Percentiles rank a stretch among this genome's conserved stretches.
Evolutionary conservation across 2,888 invertebrate species (phyloP).

Genomic region (Asteroscopus sphinx): DNA sequence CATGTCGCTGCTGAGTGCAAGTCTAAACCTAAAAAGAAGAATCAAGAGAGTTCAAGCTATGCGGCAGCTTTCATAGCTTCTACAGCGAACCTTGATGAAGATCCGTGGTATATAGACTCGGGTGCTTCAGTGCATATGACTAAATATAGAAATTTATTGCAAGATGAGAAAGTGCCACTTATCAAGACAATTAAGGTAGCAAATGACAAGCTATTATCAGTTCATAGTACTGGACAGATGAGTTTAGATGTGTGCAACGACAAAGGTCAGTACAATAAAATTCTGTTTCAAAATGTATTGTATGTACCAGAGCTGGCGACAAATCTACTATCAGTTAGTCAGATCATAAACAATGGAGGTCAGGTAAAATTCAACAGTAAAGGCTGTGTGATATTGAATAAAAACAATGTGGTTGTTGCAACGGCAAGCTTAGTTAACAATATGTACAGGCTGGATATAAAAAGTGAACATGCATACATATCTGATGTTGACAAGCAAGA

Average conservation of each 20-base stretch:
- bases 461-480: conserved; percentile 14
- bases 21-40: neutral
- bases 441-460: conserved; percentile 33
- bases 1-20: conserved; percentile 7
- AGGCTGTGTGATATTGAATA: conserved; percentile 11
- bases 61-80: conserved; percentile 6
- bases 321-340: neutral
- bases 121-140: conserved; percentile 1
- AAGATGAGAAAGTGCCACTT: conserved; percentile 4
- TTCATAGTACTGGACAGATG: neutral
- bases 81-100: too few species aligned
- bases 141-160: neutral
- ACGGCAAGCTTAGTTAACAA: conserved; percentile 35
- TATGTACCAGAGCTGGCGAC: neutral
- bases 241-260: neutral
- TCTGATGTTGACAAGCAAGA: conserved; percentile 16
- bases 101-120: conserved; percentile 1
- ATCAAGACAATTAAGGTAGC: conserved; percentile 24
- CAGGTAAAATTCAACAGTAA: neutral
- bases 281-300: neutral
- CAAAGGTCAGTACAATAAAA: neutral
- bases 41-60: neutral
- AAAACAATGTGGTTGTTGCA: conserved; percentile 7
- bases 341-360: neutral
- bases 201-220: neutral